A percentile compares a stretch with the other conserved stretches of the same genome.
phyloP scores from a whole-genome alignment of 1,140 invertebrate genomes.

The Aphelinus certus region DNA sequence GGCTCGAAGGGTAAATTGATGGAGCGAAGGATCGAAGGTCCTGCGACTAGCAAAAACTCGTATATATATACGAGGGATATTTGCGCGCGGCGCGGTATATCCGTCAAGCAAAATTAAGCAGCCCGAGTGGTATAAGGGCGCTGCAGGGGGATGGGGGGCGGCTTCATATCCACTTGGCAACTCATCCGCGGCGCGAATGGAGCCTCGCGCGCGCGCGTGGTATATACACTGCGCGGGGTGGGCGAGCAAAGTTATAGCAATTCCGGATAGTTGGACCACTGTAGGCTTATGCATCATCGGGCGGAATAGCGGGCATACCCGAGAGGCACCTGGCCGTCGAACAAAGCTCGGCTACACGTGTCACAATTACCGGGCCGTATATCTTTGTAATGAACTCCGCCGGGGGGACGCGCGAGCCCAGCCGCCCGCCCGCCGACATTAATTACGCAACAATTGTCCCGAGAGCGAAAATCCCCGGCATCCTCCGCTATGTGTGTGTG shows the following conservation, averaged over 20 bases:
- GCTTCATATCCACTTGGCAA: no score
- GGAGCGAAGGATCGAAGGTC: no score
- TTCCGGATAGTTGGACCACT: not conserved
- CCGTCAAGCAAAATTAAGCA: no score
- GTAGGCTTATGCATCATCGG: slow-evolving; percentile 51
- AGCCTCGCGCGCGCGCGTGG: not conserved
- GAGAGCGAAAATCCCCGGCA: slow-evolving; percentile 52
- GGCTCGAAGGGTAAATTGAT: no score
- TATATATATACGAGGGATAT: no score
- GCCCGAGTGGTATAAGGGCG: no score
- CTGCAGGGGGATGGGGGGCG: no score
- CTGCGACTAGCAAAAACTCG: no score
- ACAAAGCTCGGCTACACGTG: slow-evolving; percentile 31
- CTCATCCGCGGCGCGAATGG: no score
- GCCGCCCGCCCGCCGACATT: slow-evolving; percentile 50
- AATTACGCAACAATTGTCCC: slow-evolving; percentile 58
- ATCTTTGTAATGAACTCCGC: slow-evolving; percentile 59
- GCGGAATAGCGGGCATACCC: slow-evolving; percentile 56
- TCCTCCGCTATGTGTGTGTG: slow-evolving; percentile 34
- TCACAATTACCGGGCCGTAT: slow-evolving; percentile 46
- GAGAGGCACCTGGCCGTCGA: slow-evolving; percentile 35
- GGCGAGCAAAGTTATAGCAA: not conserved
- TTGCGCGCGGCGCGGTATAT: no score
- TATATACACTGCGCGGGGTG: not conserved
- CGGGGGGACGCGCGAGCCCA: slow-evolving; percentile 37